A percentile compares a stretch with the other conserved stretches of the same genome.
These are phyloP conservation scores for Podocnemis expansa DNA, from an alignment of 2,113 vertebrate species.

Conservation along the genomic window DNA sequence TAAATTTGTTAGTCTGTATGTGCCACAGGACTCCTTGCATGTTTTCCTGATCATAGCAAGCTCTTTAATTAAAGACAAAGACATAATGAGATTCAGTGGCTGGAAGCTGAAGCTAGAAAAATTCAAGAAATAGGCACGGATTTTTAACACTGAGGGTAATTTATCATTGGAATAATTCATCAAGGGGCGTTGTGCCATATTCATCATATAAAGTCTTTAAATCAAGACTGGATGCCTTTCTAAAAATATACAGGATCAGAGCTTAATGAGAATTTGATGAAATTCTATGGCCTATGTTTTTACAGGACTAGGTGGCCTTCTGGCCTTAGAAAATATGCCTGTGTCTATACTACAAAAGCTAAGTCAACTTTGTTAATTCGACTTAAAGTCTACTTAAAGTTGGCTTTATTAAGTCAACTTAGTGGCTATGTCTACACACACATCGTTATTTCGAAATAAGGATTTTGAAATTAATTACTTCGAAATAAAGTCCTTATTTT, in stretches of 20 bases:
- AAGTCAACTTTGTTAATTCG: too few species aligned
- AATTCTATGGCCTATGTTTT: background rate
- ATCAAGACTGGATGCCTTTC: background rate
- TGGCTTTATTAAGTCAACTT: too few species aligned
- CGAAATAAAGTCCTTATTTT: too few species aligned
- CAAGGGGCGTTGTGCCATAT: background rate
- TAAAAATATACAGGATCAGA: background rate
- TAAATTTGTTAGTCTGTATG: background rate
- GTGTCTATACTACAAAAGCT: too few species aligned
- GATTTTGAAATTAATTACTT: too few species aligned
- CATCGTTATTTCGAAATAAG: too few species aligned
- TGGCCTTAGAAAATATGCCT: background rate
- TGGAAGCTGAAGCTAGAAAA: background rate
- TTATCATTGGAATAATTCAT: background rate
- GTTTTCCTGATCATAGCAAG: background rate
- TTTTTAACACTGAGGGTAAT: background rate
- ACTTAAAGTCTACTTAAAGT: too few species aligned
- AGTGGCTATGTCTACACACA: too few species aligned
- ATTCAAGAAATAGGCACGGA: background rate
- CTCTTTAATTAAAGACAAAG: background rate
- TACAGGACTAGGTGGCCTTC: background rate
- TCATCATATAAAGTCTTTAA: background rate
- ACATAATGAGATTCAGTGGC: background rate
- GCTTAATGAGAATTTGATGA: background rate
- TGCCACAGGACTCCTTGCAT: background rate